Base-by-base conservation (phyloP, 2,888 invertebrate species). In the Hanleya hanleyi region DNA sequence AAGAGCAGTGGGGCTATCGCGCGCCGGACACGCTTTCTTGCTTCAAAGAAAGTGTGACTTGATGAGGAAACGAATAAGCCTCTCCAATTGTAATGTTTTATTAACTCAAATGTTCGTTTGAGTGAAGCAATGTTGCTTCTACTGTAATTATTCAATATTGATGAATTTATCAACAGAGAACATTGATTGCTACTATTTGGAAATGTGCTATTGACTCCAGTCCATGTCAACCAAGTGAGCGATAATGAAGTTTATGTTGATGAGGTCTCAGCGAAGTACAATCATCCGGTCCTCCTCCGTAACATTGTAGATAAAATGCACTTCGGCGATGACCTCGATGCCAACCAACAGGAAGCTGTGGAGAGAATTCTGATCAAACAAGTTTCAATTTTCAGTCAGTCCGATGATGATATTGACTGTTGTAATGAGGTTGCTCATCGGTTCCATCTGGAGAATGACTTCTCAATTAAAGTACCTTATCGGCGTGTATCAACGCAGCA, bases 401-500 rank as follows among this genome's bases (percentile, higher is more conserved):
- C 32, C 26, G 73, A 69, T 12, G 18, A 41, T 57, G 73, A 73
- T 22, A 18, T 62, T 70, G 74, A 71, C 4, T 61, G 35, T 35
- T 61, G 47, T 67, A 71, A 74, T 37, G 18, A 35, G 29, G 41
- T 74, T 12, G n/a, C 29, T 9, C 67, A 67, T 51, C 36, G 33
- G 0, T 72, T 71, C 41, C 15, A 18, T 3, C 1, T 38, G 26
- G 35, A 12, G 4, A 70, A 73, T 38, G 49, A 71, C 36, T 15
- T 36, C 26, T 65, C 73, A 12, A 64, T 74, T 22, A 67, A 37
- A 38, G 61, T 71, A 4, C 71, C 62, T n/a, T 69, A 75, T 65
- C 36, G 74, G 29, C 50, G 74, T 15, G 75, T 78, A 38, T 68
- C 66, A 41, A 68, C 75, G n/a, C 51, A 73, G 18, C 73, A 71